Conservation (phyloP, 2,113 vertebrate species). For the Sinosuthora webbiana region DNA sequence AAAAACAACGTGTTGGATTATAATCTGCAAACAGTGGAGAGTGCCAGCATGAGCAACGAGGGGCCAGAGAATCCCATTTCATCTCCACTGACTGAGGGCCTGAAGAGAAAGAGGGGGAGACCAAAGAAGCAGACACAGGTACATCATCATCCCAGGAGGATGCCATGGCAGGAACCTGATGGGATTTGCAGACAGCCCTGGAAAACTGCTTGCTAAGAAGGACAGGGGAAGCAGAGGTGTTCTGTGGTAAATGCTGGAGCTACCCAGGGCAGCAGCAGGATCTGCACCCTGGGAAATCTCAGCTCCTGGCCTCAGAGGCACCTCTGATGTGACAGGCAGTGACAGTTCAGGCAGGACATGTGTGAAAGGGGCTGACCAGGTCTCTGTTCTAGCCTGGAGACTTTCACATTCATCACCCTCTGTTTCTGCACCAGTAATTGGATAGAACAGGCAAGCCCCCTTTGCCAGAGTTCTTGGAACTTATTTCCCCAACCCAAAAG, state of each 20-base stretch:
- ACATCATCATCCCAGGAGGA: background rate
- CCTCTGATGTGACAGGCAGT: background rate
- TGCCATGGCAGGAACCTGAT: background rate
- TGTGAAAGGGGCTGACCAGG: background rate
- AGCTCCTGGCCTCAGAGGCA: background rate
- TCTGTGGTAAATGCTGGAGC: background rate
- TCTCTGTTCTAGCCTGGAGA: background rate
- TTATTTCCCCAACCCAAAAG: background rate
- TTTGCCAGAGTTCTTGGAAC: background rate
- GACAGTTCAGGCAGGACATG: background rate
- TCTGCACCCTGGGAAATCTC: background rate
- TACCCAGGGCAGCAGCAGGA: background rate
- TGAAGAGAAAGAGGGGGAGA: conserved; percentile 64
- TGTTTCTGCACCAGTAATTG: background rate
- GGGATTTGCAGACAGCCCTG: background rate
- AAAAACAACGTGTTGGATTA: background rate
- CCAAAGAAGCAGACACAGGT: conserved; percentile 65
- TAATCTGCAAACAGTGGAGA: background rate
- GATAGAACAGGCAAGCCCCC: background rate
- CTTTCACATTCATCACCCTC: background rate
- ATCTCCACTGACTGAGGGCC: background rate
- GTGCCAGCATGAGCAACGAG: conserved; percentile 33
- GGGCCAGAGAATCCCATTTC: background rate
- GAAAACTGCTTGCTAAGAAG: background rate
- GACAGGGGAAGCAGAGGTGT: background rate